Conservation (phyloP, 2,888 invertebrate genomes). For the Xylota segnis region DNA sequence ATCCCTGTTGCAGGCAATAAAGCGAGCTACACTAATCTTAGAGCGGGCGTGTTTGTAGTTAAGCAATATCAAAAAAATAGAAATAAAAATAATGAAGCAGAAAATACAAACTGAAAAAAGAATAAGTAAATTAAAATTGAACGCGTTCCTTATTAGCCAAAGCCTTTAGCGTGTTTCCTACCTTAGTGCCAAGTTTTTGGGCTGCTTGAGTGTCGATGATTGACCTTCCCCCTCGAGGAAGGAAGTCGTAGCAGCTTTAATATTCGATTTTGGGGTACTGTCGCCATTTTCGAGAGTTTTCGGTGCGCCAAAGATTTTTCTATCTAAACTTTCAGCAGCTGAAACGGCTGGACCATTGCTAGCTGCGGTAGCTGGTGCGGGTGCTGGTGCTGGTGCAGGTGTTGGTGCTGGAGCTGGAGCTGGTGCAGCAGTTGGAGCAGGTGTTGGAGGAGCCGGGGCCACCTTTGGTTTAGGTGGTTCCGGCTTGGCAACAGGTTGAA, state of each 20-base stretch:
- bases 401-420: constrained; percentile 80
- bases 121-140: constrained; percentile 13
- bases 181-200: constrained; percentile 77
- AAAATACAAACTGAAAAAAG: constrained; percentile 8
- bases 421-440: constrained; percentile 50
- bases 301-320: constrained; percentile 79
- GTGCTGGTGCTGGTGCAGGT: constrained; percentile 75
- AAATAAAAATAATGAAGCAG: constrained; percentile 24
- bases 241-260: constrained; percentile 82
- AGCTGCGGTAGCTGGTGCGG: constrained; percentile 52
- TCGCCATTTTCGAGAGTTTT: constrained; percentile 80
- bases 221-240: constrained; percentile 81
- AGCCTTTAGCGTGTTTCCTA: constrained; percentile 65
- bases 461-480: constrained; percentile 61
- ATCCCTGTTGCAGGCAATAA: constrained; percentile 50
- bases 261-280: constrained; percentile 78
- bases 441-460: constrained; percentile 61
- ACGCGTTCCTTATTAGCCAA: background rate
- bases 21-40: constrained; percentile 26
- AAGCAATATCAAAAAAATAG: constrained; percentile 6
- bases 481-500: constrained; percentile 43
- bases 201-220: constrained; percentile 78
- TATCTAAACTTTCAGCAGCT: constrained; percentile 78
- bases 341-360: constrained; percentile 61
- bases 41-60: constrained; percentile 1